These are phyloP conservation scores for Lordiphosa fenestrarum DNA, from an alignment of 2,888 invertebrate genomes.

Conservation along the genomic window DNA sequence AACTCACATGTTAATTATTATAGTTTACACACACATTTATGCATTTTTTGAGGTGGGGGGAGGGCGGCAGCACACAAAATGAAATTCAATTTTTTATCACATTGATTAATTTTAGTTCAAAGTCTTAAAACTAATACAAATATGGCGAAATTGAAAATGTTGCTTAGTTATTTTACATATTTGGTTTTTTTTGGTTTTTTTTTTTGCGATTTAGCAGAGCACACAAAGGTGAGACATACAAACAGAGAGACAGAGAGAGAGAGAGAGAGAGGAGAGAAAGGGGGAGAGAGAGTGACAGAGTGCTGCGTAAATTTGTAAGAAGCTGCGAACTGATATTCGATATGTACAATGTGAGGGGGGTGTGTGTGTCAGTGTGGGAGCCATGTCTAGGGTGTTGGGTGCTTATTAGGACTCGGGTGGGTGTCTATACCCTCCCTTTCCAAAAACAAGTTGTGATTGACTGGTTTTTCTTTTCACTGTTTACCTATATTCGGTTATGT, in stretches of 20 bases:
- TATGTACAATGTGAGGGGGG: slow-evolving; percentile 2
- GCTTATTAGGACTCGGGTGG: neutral
- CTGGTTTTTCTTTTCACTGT: slow-evolving; percentile 47
- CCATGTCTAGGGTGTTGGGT: slow-evolving; percentile 1
- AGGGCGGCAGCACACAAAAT: slow-evolving; percentile 59
- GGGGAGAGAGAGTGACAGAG: slow-evolving; percentile 4
- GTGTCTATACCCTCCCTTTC: neutral
- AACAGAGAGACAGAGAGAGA: neutral
- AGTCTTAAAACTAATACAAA: slow-evolving; percentile 2
- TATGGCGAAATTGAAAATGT: slow-evolving; percentile 27
- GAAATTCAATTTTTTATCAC: slow-evolving; percentile 64
- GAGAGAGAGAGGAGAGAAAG: neutral
- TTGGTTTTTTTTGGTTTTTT: too few species aligned
- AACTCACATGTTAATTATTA: slow-evolving; percentile 68
- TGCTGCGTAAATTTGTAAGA: neutral
- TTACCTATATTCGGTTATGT: slow-evolving; percentile 81
- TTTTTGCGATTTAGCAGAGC: slow-evolving; percentile 13
- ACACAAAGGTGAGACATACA: neutral
- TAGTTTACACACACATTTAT: slow-evolving; percentile 45
- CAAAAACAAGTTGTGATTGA: slow-evolving; percentile 55
- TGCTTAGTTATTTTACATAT: slow-evolving; percentile 23
- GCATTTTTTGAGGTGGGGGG: slow-evolving; percentile 31
- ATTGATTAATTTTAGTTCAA: slow-evolving; percentile 59
- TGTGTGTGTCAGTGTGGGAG: neutral
- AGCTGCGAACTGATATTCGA: neutral